Base-by-base conservation (phyloP, 1,140 invertebrate genomes). In the Nixonia krombeini region DNA sequence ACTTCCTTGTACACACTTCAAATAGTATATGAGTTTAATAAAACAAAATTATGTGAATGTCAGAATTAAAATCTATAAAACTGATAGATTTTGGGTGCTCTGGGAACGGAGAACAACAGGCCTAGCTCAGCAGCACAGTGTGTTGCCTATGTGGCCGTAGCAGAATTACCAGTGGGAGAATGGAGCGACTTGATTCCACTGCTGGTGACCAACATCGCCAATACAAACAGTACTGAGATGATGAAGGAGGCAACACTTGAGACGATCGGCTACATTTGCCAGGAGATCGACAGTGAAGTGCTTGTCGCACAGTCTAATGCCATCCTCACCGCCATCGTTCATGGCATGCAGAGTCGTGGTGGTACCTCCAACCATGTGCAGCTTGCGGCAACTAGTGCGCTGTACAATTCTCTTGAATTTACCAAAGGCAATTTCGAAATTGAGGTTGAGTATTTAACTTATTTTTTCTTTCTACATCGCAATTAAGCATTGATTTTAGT, bases 401-500 rank as follows among this genome's bases (percentile, higher is more conserved):
- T 99, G 9, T 89, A 96, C n/a, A 99, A 99, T 85, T 99, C 98
- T 0, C 83, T 99, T 15, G 98, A 99, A 87, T 99, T 99, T 78
- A 99, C 97, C 4, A 95, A 95, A 87, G 94, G 94, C 9, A 99
- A 99, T 86, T 99, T 99, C 87, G 96, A 98, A 71, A 96, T 95
- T 82, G 96, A 98, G 78, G 91, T n/a, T 92, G 84, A 62, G 53
- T 64, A 21, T 59, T 15, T 26, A 1, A 10, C 9, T 9, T 41
- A 52, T 44, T 55, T 18, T 17, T 35, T 31, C 2, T 55, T 25
- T 44, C 15, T 49, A n/a, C n/a, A n/a, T n/a, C n/a, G n/a, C n/a
- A n/a, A n/a, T n/a, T n/a, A n/a, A n/a, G n/a, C n/a, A n/a, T n/a
- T n/a, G n/a, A n/a, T n/a, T n/a, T n/a, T n/a, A 21, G 6, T 6